These are phyloP conservation scores for Sprattus sprattus DNA, from an alignment of 2,113 vertebrate genomes.

Conservation along the genomic window DNA sequence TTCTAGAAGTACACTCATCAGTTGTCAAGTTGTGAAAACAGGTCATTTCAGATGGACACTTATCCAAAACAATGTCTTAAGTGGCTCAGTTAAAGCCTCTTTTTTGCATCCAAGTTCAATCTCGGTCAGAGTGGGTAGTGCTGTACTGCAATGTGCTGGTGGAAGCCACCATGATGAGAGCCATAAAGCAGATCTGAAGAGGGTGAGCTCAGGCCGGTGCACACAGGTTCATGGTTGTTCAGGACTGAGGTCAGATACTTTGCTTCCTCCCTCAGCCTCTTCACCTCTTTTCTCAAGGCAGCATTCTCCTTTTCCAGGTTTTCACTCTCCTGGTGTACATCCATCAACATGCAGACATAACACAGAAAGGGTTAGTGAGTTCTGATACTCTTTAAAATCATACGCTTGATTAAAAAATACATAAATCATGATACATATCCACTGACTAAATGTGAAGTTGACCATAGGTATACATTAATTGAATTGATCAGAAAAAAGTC, in stretches of 20 bases:
- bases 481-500: no score
- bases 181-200: slow-evolving; percentile 80
- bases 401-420: not conserved
- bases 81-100: not conserved
- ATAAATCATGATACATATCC: no score
- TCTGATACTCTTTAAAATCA: not conserved
- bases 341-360: not conserved
- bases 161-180: slow-evolving; percentile 77
- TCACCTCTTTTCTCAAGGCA: slow-evolving; percentile 88
- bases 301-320: slow-evolving; percentile 90
- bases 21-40: not conserved
- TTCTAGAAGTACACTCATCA: not conserved
- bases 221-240: slow-evolving; percentile 88
- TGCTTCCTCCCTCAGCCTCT: slow-evolving; percentile 89
- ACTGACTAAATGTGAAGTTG: no score
- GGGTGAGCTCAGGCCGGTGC: slow-evolving; percentile 72
- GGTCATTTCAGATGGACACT: not conserved
- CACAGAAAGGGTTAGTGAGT: not conserved
- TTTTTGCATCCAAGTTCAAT: not conserved
- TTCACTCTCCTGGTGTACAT: slow-evolving; percentile 83
- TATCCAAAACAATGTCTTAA: not conserved
- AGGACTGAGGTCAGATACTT: slow-evolving; percentile 84
- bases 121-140: slow-evolving; percentile 50
- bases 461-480: no score
- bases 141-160: slow-evolving; percentile 82